A percentile compares a stretch with the other conserved stretches of the same genome.
Conservation (phyloP, 2,888 invertebrate genomes). For the Amphipoea lucens region DNA sequence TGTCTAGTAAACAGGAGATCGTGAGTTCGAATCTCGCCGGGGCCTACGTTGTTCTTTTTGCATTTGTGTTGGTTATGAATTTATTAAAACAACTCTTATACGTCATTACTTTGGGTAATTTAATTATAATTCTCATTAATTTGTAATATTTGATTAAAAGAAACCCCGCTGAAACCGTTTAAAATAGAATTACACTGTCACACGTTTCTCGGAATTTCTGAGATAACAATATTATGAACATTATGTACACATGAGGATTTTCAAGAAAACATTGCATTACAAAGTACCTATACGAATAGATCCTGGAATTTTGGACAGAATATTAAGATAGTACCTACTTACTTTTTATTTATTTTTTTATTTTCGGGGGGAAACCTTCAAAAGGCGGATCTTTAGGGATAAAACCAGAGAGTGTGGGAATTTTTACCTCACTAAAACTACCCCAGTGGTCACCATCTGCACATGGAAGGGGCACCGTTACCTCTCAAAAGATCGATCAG, state of each 20-base stretch:
- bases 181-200: constrained; percentile 18
- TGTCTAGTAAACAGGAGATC: constrained; percentile 90
- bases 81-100: not conserved
- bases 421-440: too few species aligned
- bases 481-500: too few species aligned
- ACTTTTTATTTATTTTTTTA: too few species aligned
- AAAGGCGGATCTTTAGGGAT: too few species aligned
- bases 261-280: not conserved
- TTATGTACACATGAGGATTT: constrained; percentile 6
- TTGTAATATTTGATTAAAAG: not conserved
- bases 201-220: constrained; percentile 15
- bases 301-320: not conserved
- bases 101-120: too few species aligned
- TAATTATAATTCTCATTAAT: not conserved
- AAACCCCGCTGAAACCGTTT: not conserved
- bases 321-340: not conserved
- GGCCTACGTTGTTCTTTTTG: constrained; percentile 73
- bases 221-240: constrained; percentile 9
- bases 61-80: not conserved
- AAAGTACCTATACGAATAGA: not conserved
- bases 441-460: too few species aligned
- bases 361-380: too few species aligned
- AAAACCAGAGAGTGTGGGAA: too few species aligned
- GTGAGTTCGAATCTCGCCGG: constrained; percentile 89
- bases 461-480: too few species aligned